Conservation (phyloP, 92 coral and sea anemone genomes). For the Actinernus sp. region DNA sequence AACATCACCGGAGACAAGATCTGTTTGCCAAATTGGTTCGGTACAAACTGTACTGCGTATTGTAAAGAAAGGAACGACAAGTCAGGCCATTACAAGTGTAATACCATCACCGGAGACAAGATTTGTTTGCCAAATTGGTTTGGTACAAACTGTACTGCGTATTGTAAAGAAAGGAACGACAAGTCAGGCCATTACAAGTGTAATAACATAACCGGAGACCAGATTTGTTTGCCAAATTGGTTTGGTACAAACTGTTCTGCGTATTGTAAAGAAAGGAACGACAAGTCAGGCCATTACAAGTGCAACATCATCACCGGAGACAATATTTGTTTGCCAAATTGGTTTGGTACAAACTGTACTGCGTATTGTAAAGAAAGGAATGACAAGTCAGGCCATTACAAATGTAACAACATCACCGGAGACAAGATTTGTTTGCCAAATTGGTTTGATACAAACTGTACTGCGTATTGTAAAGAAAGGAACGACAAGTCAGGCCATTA, state of each 20-base stretch:
- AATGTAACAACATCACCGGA: slow-evolving; percentile 33
- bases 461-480: slow-evolving; percentile 5
- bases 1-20: slow-evolving; percentile 12
- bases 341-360: slow-evolving; percentile 52
- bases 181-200: background rate
- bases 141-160: slow-evolving; percentile 3
- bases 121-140: slow-evolving; percentile 33
- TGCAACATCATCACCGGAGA: slow-evolving; percentile 4
- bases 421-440: slow-evolving; percentile 4
- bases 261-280: slow-evolving; percentile 23
- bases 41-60: slow-evolving; percentile 25
- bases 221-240: slow-evolving; percentile 16
- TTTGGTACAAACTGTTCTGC: slow-evolving; percentile 20
- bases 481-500: slow-evolving; percentile 30
- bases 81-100: slow-evolving; percentile 29
- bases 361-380: slow-evolving; percentile 12
- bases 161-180: background rate
- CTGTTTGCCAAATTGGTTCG: slow-evolving; percentile 13
- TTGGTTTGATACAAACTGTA: slow-evolving; percentile 33
- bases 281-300: slow-evolving; percentile 11
- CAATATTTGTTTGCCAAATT: slow-evolving; percentile 22
- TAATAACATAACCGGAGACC: slow-evolving; percentile 1
- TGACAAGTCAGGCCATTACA: slow-evolving; percentile 15
- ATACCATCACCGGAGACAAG: slow-evolving; percentile 20
- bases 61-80: slow-evolving; percentile 6